Evolutionary conservation across 2,888 invertebrate genomes (phyloP).

Genomic region (Cyaniris semiargus): DNA sequence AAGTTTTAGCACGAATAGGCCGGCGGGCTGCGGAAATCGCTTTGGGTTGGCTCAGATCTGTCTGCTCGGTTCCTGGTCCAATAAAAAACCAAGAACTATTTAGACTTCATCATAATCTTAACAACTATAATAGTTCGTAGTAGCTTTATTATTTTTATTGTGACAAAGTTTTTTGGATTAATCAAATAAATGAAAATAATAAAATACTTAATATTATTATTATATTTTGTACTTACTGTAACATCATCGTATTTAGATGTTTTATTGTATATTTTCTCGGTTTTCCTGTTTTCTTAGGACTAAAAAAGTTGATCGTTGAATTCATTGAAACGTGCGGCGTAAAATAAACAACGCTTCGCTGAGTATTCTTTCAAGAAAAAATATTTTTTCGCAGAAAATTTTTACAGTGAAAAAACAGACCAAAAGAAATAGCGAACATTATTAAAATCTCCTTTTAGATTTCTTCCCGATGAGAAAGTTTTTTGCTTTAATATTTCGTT

Average conservation of each 20-base stretch:
- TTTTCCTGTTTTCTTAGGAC: neutral
- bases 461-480: neutral
- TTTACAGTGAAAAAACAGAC: neutral
- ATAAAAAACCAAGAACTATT: too few species aligned
- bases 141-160: too few species aligned
- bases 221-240: neutral
- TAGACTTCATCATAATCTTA: too few species aligned
- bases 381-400: neutral
- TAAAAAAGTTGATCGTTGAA: neutral
- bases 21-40: too few species aligned
- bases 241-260: neutral
- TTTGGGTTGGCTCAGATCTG: too few species aligned
- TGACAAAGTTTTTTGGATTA: too few species aligned
- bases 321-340: neutral
- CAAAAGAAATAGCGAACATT: neutral
- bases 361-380: neutral
- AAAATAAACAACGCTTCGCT: neutral
- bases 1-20: too few species aligned
- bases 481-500: neutral
- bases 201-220: too few species aligned
- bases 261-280: neutral
- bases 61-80: too few species aligned
- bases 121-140: too few species aligned
- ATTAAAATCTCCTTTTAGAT: neutral
- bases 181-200: too few species aligned